These are phyloP conservation scores for Chrysaora quinquecirrha DNA, from an alignment of 30 jellyfish, hydroid and myxozoan species.

Conservation along the genomic window DNA sequence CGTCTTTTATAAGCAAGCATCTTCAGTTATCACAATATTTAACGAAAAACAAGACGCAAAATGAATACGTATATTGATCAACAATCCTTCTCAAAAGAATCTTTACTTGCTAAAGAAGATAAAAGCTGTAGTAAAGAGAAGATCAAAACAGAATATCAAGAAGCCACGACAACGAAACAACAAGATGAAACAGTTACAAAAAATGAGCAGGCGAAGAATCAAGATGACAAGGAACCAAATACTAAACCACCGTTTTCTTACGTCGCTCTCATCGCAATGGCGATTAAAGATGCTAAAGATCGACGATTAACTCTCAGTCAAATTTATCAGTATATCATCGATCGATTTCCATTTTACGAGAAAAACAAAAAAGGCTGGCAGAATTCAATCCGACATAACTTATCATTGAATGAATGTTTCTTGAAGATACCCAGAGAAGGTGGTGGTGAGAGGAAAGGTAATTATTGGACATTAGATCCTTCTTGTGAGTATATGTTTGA, in stretches of 20 bases:
- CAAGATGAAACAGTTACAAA: not conserved
- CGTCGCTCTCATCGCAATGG: slow-evolving; percentile 97
- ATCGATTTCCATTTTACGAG: slow-evolving; percentile 91
- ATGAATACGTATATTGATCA: slow-evolving; percentile 49
- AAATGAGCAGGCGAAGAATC: slow-evolving; percentile 24
- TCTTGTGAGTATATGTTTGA: slow-evolving; percentile 98
- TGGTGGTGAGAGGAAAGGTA: slow-evolving; percentile 96
- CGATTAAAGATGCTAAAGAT: slow-evolving; percentile 82
- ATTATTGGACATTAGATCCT: slow-evolving; percentile 98
- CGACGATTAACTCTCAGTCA: slow-evolving; percentile 81
- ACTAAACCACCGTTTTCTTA: slow-evolving; percentile 94
- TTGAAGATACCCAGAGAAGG: slow-evolving; percentile 95
- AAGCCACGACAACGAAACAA: not conserved
- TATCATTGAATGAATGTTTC: slow-evolving; percentile 92
- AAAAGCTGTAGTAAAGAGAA: not conserved
- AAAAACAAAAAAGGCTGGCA: slow-evolving; percentile 99
- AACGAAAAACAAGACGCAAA: not conserved
- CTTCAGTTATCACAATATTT: not conserved
- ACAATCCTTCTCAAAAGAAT: slow-evolving; percentile 32
- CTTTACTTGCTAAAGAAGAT: not conserved
- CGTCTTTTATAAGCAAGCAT: not conserved
- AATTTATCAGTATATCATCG: slow-evolving; percentile 87
- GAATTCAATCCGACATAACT: slow-evolving; percentile 93
- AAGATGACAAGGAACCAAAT: slow-evolving; percentile 69
- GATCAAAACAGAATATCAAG: not conserved